Evolutionary conservation across 2,888 invertebrate genomes (phyloP), one percentile per base, ranked within the genome.

Genomic region (Apamea epomidion): DNA sequence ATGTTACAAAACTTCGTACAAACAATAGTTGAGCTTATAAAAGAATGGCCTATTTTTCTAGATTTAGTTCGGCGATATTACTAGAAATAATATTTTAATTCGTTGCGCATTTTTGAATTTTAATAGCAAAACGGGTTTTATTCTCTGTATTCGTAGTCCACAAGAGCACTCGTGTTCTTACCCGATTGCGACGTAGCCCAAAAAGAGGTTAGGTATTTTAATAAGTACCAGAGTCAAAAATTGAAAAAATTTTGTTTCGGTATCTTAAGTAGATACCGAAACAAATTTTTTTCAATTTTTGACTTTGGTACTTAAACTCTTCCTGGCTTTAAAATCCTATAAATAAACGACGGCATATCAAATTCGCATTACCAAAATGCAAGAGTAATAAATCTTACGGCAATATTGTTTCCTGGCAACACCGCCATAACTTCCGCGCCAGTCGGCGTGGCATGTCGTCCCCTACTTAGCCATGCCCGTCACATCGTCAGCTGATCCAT

Each of bases 381-480:
- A 48, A 65, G 16, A n/a, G n/a, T n/a, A n/a, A n/a, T 45, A 69
- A 0, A 3, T 37, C 6, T 12, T 2, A 48, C 25, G 37, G 51
- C 37, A 54, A 45, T 64, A 51, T 60, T 65, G 25, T 70, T 60
- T 32, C 32, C 48, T 58, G 21, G 54, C n/a, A 65, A 58, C 58
- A 54, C 16, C 8, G 16, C 25, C 60, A 65, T 73, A 54, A 42
- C 29, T 74, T 68, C 76, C 83, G 16, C 32, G 32, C 42, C 48
- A 32, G 42, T 64, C 14, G 37, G 48, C 62, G 42, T 72, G 58
- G 42, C 75, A 71, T 86, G 69, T 14, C 84, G 79, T 85, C 82
- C 80, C 37, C 81, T 83, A 79, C 81, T 90, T 83, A 82, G 71
- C 74, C 72, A 89, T 88, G 85, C 90, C 83, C 48, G 77, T 67